phyloP scores from a whole-genome alignment of 1,140 invertebrate species.

The Plutomurus gul region DNA sequence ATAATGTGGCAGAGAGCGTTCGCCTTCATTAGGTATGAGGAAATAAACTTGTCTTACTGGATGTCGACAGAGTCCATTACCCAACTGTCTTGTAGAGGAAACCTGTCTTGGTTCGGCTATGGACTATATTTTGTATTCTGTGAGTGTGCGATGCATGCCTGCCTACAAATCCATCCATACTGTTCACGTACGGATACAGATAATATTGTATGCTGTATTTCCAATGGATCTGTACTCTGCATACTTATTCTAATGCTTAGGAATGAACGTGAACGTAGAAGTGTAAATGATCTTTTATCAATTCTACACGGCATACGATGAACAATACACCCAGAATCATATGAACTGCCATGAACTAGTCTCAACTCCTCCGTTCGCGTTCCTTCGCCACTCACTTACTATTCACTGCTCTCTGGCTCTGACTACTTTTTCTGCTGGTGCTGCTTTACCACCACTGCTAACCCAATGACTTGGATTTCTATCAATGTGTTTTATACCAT shows the following conservation, averaged over 20 bases:
- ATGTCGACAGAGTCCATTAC: slow-evolving; percentile 28
- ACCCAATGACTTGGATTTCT: slow-evolving; percentile 23
- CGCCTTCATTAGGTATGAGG: slow-evolving; percentile 29
- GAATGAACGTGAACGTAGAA: too few species aligned
- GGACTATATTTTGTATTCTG: too few species aligned
- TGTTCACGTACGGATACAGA: not conserved
- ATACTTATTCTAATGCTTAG: not conserved
- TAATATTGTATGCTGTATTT: not conserved
- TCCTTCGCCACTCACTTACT: too few species aligned
- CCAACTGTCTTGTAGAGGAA: slow-evolving; percentile 17
- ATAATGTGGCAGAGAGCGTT: not conserved
- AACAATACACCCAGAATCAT: not conserved
- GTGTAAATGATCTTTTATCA: not conserved
- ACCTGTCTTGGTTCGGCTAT: slow-evolving; percentile 8
- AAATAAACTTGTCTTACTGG: slow-evolving; percentile 34
- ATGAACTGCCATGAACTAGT: slow-evolving; percentile 23
- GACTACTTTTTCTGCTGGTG: too few species aligned
- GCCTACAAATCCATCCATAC: not conserved
- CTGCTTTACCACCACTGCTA: too few species aligned
- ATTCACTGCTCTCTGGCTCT: too few species aligned
- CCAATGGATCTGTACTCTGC: not conserved
- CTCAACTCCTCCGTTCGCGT: not conserved
- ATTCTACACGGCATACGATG: not conserved
- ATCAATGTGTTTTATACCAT: not conserved
- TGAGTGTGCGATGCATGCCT: not conserved